Percentiles rank a stretch among this genome's conserved stretches.
Evolutionary conservation across 2,888 invertebrate genomes (phyloP).

Genomic region (Zygogramma bicolorata): DNA sequence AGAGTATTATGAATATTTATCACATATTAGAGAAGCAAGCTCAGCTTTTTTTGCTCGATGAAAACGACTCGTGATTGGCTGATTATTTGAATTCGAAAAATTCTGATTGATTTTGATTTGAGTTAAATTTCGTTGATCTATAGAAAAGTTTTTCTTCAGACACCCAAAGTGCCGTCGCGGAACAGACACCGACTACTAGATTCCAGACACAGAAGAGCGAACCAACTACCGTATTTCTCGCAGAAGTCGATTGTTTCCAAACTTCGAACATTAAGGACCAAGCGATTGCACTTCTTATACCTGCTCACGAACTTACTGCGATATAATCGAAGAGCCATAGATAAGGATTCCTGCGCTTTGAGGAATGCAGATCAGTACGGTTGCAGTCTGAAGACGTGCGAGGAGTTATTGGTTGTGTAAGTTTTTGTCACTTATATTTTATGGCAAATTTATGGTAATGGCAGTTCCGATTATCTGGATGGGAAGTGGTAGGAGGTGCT

Average conservation of each 20-base stretch:
- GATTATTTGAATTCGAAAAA: too few relatives aligned
- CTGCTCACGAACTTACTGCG: conserved; percentile 11
- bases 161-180: background rate
- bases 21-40: too few relatives aligned
- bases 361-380: background rate
- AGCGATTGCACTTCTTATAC: conserved; percentile 21
- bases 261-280: conserved; percentile 16
- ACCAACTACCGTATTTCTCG: conserved; percentile 17
- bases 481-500: background rate
- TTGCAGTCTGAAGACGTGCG: background rate
- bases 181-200: background rate
- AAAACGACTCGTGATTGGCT: too few relatives aligned
- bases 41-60: too few relatives aligned
- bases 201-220: conserved; percentile 9
- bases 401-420: background rate
- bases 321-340: conserved; percentile 16
- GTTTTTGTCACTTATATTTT: background rate
- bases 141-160: too few relatives aligned
- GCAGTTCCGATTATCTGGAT: too few relatives aligned
- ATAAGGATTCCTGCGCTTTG: background rate
- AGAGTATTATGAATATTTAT: too few relatives aligned
- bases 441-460: background rate
- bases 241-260: conserved; percentile 14
- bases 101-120: too few relatives aligned
- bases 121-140: too few relatives aligned